A percentile compares a stretch with the other conserved stretches of the same genome.
Evolutionary conservation across 2,888 invertebrate species (phyloP).

Genomic region (Torymus aiolomorphi): DNA sequence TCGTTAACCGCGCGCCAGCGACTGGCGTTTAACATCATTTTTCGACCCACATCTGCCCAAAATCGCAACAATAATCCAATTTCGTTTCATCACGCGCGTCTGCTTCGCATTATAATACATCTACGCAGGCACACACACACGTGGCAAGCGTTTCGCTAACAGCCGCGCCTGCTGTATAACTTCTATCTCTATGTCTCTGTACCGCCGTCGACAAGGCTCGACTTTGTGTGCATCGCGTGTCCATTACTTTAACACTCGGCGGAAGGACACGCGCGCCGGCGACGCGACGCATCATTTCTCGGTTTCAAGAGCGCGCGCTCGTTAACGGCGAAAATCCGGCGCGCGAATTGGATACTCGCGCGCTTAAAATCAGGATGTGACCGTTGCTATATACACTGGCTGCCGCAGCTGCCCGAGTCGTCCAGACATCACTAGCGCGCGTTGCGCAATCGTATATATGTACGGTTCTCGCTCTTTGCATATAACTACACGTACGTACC

Average conservation of each 20-base stretch:
- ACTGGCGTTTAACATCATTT: too few relatives aligned
- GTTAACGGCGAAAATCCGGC: background rate
- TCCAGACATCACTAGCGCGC: background rate
- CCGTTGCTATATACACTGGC: background rate
- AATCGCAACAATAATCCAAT: too few relatives aligned
- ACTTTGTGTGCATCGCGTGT: too few relatives aligned
- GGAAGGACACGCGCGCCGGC: constrained; percentile 23
- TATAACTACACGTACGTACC: background rate
- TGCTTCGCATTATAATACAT: too few relatives aligned
- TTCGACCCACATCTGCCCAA: background rate
- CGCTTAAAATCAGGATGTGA: constrained; percentile 37
- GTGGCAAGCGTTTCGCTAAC: too few relatives aligned
- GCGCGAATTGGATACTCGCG: background rate
- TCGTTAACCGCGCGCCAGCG: too few relatives aligned
- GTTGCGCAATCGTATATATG: constrained; percentile 26
- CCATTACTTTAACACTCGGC: constrained; percentile 2
- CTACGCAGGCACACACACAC: too few relatives aligned
- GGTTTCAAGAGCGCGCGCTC: background rate
- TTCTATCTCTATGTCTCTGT: too few relatives aligned
- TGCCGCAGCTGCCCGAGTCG: too few relatives aligned
- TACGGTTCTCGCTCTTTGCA: constrained; percentile 9
- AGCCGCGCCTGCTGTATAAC: too few relatives aligned
- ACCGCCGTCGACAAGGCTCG: too few relatives aligned
- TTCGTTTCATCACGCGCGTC: too few relatives aligned
- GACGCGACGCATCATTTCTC: background rate